phyloP scores from a whole-genome alignment of 2,113 vertebrate genomes.

The Tupaia tana region DNA sequence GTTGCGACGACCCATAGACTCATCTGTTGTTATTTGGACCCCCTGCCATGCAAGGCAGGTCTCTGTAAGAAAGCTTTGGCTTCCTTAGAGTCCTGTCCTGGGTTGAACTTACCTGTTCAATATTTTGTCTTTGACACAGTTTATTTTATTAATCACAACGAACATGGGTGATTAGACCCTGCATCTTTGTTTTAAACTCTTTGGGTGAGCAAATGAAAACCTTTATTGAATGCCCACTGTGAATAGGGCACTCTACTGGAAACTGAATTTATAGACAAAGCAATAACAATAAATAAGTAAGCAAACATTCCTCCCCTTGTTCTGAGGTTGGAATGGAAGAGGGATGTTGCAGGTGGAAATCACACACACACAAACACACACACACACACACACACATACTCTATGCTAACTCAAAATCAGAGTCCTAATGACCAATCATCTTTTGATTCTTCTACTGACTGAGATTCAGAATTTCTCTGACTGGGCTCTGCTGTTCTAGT shows the following conservation, averaged over 20 bases:
- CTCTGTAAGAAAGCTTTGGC: neutral
- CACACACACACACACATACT: neutral
- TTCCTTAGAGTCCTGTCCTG: neutral
- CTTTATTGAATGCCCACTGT: neutral
- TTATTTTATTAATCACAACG: slow-evolving; percentile 16
- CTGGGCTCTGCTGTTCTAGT: accelerated
- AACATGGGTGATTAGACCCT: neutral
- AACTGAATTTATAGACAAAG: slow-evolving; percentile 16
- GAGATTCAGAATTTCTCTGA: neutral
- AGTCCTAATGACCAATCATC: neutral
- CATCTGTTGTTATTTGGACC: neutral
- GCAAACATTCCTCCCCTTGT: neutral
- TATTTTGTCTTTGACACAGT: neutral
- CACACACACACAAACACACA: neutral
- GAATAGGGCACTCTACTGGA: neutral
- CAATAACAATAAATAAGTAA: neutral
- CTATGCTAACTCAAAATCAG: neutral
- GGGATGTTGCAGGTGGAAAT: neutral
- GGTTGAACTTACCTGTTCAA: neutral
- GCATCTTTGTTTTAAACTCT: neutral
- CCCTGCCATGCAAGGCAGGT: neutral
- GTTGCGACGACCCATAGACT: neutral
- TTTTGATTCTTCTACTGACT: neutral
- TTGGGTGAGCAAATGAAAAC: neutral
- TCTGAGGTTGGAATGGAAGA: neutral